phyloP scores from a whole-genome alignment of 1,140 invertebrate species.

The Ladona fulva region DNA sequence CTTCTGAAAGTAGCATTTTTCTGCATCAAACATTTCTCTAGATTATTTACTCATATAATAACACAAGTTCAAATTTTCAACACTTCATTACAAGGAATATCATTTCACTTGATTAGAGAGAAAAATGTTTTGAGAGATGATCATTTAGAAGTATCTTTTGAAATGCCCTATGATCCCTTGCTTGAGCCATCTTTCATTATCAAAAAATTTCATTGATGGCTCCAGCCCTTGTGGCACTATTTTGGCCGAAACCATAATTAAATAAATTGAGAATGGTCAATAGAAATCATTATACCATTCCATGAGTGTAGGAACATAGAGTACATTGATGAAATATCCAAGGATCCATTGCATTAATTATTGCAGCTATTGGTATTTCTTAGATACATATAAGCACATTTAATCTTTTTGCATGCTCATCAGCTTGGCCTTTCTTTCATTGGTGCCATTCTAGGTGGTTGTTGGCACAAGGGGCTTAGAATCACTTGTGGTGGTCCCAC shows the following conservation, averaged over 20 bases:
- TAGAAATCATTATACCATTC: neutral
- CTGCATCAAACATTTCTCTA: neutral
- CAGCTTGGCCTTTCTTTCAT: neutral
- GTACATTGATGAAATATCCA: constrained; percentile 2
- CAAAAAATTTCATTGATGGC: neutral
- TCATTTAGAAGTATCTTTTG: neutral
- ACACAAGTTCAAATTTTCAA: constrained; percentile 10
- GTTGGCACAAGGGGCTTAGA: constrained; percentile 2
- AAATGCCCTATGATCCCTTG: neutral
- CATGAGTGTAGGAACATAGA: neutral
- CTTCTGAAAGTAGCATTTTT: neutral
- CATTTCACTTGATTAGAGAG: neutral
- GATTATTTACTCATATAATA: neutral
- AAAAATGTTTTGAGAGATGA: neutral
- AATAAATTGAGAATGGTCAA: neutral
- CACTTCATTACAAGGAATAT: neutral
- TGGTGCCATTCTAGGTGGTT: neutral
- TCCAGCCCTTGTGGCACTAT: neutral
- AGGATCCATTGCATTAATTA: neutral
- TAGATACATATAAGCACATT: neutral
- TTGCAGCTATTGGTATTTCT: neutral
- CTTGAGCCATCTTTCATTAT: neutral
- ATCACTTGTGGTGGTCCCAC: neutral
- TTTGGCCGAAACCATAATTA: neutral
- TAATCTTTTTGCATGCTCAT: neutral